phyloP scores from a whole-genome alignment of 2,113 vertebrate species.

The Tor tambroides region DNA sequence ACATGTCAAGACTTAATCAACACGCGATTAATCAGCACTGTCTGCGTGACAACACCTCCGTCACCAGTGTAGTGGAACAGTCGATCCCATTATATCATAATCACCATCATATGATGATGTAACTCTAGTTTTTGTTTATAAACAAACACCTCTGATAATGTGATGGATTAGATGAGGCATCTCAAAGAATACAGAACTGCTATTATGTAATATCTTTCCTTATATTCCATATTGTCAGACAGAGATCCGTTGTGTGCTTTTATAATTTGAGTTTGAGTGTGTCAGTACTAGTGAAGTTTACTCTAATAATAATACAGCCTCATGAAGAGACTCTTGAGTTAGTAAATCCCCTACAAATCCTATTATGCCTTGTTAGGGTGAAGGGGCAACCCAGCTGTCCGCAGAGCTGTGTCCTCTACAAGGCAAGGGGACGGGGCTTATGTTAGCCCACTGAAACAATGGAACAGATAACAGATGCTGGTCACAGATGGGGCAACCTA shows the following conservation, averaged over 20 bases:
- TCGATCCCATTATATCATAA: slow-evolving; percentile 12
- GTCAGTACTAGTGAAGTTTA: slow-evolving; percentile 59
- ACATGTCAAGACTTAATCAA: slow-evolving; percentile 15
- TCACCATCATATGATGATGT: slow-evolving; percentile 19
- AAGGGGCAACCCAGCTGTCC: slow-evolving; percentile 55
- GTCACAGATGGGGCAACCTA: slow-evolving; percentile 46
- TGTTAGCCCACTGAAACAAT: slow-evolving; percentile 47
- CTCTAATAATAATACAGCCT: slow-evolving; percentile 61
- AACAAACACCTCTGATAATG: not conserved
- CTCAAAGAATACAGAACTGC: not conserved
- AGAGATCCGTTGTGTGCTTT: not conserved
- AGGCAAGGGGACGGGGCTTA: not conserved
- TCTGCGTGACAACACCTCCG: not conserved
- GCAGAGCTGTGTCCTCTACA: slow-evolving; percentile 8
- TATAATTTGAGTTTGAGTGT: slow-evolving; percentile 53
- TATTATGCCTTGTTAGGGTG: slow-evolving; percentile 66
- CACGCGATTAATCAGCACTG: not conserved
- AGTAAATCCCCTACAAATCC: slow-evolving; percentile 65
- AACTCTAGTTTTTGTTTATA: not conserved
- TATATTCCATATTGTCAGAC: not conserved
- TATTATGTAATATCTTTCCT: slow-evolving; percentile 20
- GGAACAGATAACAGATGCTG: slow-evolving; percentile 45
- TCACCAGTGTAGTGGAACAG: not conserved
- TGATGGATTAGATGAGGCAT: slow-evolving; percentile 8
- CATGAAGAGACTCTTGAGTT: slow-evolving; percentile 72